These are phyloP conservation scores for Cryptus armator DNA, from an alignment of 2,888 invertebrate genomes.

Conservation along the genomic window DNA sequence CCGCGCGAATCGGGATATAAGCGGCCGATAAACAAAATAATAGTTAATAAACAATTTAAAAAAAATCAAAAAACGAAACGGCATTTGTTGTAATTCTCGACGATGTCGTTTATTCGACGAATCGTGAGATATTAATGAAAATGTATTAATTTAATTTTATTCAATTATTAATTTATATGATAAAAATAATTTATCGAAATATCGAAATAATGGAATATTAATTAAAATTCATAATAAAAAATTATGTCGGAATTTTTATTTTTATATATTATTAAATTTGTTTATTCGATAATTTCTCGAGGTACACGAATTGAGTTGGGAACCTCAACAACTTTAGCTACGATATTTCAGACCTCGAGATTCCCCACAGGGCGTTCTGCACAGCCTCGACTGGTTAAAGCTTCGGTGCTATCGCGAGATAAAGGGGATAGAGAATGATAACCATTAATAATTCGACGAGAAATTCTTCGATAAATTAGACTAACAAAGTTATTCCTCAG, in stretches of 20 bases:
- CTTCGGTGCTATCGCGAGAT: slow-evolving; percentile 26
- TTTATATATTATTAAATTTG: background rate
- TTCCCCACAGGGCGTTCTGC: slow-evolving; percentile 38
- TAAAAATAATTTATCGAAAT: too few relatives aligned
- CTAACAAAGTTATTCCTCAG: slow-evolving; percentile 78
- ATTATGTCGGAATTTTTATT: too few relatives aligned
- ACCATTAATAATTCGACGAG: slow-evolving; percentile 78
- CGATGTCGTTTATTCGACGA: too few relatives aligned
- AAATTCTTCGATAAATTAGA: slow-evolving; percentile 81
- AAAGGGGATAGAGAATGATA: slow-evolving; percentile 63
- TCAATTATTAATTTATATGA: too few relatives aligned
- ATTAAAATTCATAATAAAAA: too few relatives aligned
- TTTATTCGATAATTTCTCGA: slow-evolving; percentile 10
- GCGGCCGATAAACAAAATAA: background rate
- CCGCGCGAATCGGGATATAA: background rate
- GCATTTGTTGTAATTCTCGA: too few relatives aligned
- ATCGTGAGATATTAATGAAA: too few relatives aligned
- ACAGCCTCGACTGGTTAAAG: slow-evolving; percentile 50
- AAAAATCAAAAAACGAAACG: too few relatives aligned
- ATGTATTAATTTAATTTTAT: too few relatives aligned
- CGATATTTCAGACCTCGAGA: slow-evolving; percentile 40
- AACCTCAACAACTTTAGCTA: slow-evolving; percentile 23
- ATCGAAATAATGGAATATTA: too few relatives aligned
- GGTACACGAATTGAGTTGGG: slow-evolving; percentile 27
- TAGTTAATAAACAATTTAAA: background rate